Evolutionary conservation across 2,888 invertebrate species (phyloP), one percentile per base, ranked within the genome.

Genomic region (Penaeus monodon): DNA sequence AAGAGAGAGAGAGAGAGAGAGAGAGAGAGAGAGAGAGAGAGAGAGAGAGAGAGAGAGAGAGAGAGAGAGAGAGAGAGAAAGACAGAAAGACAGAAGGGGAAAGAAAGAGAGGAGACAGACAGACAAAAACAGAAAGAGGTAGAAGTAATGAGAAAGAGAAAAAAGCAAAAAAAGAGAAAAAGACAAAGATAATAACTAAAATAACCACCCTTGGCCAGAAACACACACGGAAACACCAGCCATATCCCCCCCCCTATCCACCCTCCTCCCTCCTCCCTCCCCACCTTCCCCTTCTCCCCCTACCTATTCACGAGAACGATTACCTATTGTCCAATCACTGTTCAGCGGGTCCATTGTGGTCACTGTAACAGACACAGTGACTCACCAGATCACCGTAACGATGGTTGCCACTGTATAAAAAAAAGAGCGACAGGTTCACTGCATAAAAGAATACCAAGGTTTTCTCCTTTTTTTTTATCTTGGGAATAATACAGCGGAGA

Each of bases 291-390:
- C 24, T 17, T 17, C 24, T 0, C 70, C 70, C 70, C 70, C n/a
- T 29, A 14, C 2, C 70, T 17, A 12, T 68, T 29, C 70, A 8
- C 70, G 70, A 68, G 29, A n/a, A n/a, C 70, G 27, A 68, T 29
- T 68, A 68, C 70, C 57, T 57, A 57, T 57, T 57, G 57, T 57
- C 70, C 70, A 68, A 27, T 68, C 70, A 68, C 29, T 68, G 27
- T 29, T 22, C 70, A 1, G n/a, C 27, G 2, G 29, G 57, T 57
- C 57, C 17, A 14, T 57, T 57, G 57, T 57, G 17, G 57, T 57
- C 57, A 57, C 57, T 57, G 57, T 57, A 57, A 57, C 57, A 57
- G 57, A 57, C 57, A 57, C 57, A 14, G 57, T 57, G 57, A 57
- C 57, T 57, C 57, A 17, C 57, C 57, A 57, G 57, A 57, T 57